Evolutionary conservation across 2,113 vertebrate species (phyloP).

Genomic region (Strix uralensis): DNA sequence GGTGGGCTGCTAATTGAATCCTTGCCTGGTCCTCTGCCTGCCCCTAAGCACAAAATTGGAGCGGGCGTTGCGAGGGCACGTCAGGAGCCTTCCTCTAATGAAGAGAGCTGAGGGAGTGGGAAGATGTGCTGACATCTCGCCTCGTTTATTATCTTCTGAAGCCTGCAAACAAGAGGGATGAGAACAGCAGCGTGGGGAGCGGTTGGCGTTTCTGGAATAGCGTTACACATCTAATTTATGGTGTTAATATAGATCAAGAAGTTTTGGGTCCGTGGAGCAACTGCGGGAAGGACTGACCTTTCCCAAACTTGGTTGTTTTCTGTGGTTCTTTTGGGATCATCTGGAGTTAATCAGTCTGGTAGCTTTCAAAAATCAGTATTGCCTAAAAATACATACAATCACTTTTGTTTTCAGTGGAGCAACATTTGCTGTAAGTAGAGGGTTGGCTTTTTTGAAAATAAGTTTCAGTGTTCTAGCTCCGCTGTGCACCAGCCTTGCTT

Average conservation of each 20-base stretch:
- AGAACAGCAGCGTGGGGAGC: neutral
- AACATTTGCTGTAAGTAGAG: neutral
- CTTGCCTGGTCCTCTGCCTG: neutral
- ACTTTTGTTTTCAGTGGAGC: constrained; percentile 17
- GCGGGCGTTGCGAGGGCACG: neutral
- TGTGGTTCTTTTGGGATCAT: constrained; percentile 14
- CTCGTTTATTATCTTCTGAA: neutral
- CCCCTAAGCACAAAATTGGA: neutral
- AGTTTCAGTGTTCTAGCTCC: neutral
- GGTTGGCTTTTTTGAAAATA: neutral
- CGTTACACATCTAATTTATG: neutral
- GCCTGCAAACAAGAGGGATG: neutral
- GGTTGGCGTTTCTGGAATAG: neutral
- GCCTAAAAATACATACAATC: constrained; percentile 3
- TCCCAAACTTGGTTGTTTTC: neutral
- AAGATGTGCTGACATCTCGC: constrained; percentile 13
- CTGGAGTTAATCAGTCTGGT: constrained; percentile 37
- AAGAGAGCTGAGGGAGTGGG: neutral
- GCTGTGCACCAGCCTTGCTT: neutral
- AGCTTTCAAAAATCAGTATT: neutral
- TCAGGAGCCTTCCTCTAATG: neutral
- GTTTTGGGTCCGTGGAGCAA: neutral
- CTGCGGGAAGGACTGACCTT: neutral
- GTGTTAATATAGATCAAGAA: constrained; percentile 11
- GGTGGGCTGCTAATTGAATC: neutral